Base-by-base conservation (phyloP, 2,888 invertebrate species). In the Amitus sp. region DNA sequence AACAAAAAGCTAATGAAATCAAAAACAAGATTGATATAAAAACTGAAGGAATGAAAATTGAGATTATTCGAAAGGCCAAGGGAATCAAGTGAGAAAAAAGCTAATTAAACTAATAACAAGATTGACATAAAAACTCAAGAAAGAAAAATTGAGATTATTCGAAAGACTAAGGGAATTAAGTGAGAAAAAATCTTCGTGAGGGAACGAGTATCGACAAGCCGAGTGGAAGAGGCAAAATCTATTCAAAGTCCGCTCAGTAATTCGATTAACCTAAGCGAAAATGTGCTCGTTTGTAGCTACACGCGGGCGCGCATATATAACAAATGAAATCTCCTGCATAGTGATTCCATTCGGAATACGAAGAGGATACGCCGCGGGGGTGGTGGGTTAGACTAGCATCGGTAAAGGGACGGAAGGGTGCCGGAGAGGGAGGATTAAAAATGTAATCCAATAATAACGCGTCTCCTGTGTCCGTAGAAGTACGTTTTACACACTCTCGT, bases 381-480 rank as follows among this genome's bases (percentile, higher is more conserved):
- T 56, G 60, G 47, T 53, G 54, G 62, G 57, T 65, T 62, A 59
- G 58, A 64, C 62, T 52, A 53, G 33, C 55, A 68, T 65, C 51
- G 66, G 52, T 54, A 67, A 65, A 55, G 49, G 51, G 71, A 67
- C 51, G 66, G 61, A 59, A 69, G 70, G 63, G 65, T 55, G 66
- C 60, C 51, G 53, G 73, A 71, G 78, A 77, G 79, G 76, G 74
- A 74, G 79, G 79, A 81, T 82, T 82, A 82, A 81, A 82, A 82
- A 82, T 81, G 80, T 81, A 82, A 81, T 82, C 80, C 80, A 81
- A 81, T 82, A 81, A 80, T 81, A 80, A 81, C 78, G 79, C 77
- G 79, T 79, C 80, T 78, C 79, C 77, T 77, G 77, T 76, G 78
- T 76, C 77, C 77, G 74, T 75, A 74, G 69, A 73, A 70, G 71